Percentiles rank a stretch among this genome's conserved stretches.
Evolutionary conservation across 2,888 invertebrate species (phyloP).

Genomic region (Blomia tropicalis): DNA sequence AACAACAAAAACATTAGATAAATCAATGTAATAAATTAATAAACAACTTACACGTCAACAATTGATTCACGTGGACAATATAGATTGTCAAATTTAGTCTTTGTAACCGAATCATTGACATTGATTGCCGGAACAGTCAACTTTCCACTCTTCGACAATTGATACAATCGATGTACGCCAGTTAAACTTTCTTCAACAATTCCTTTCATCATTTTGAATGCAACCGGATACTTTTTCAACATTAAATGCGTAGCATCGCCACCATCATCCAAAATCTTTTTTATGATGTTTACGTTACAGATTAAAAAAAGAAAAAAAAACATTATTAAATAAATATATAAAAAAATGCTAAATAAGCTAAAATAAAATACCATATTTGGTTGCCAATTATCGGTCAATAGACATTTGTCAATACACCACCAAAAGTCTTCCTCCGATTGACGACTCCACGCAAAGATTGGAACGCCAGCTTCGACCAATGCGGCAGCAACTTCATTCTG

Average conservation of each 20-base stretch:
- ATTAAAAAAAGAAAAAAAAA: too few species aligned
- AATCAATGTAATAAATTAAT: too few species aligned
- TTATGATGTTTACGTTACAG: neutral
- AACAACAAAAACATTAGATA: slow-evolving; percentile 28
- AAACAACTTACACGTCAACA: slow-evolving; percentile 51
- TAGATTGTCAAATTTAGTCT: slow-evolving; percentile 90
- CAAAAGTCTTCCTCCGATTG: slow-evolving; percentile 96
- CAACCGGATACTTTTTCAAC: slow-evolving; percentile 81
- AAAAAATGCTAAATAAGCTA: neutral
- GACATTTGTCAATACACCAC: slow-evolving; percentile 96
- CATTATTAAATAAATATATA: slow-evolving; percentile 1
- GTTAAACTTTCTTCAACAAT: slow-evolving; percentile 96
- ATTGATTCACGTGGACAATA: slow-evolving; percentile 88
- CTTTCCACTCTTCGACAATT: slow-evolving; percentile 82
- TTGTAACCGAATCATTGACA: slow-evolving; percentile 92
- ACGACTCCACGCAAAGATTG: slow-evolving; percentile 90
- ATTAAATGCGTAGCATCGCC: slow-evolving; percentile 91
- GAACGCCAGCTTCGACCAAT: slow-evolving; percentile 59
- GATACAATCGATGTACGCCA: slow-evolving; percentile 90
- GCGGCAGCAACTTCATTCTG: slow-evolving; percentile 96
- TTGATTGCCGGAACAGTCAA: slow-evolving; percentile 93
- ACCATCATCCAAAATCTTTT: slow-evolving; percentile 72
- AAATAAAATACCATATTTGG: slow-evolving; percentile 57
- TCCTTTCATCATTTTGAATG: slow-evolving; percentile 82
- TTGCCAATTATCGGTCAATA: slow-evolving; percentile 79